These are phyloP conservation scores for Lasioglossum malachurum DNA, from an alignment of 2,888 invertebrate genomes.

Conservation along the genomic window DNA sequence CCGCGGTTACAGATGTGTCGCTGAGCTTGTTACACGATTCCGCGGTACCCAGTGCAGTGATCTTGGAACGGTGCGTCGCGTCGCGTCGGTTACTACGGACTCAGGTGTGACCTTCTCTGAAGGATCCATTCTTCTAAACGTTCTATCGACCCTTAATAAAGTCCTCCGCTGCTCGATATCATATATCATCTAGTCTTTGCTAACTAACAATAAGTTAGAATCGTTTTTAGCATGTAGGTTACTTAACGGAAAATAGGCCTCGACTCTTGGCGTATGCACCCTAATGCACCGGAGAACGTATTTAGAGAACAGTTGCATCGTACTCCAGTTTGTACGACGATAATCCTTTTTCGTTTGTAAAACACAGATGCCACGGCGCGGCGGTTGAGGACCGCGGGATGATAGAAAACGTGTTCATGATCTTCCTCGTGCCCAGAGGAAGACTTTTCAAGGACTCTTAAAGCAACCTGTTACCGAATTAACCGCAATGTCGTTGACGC, in stretches of 20 bases:
- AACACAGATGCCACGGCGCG: constrained; percentile 15
- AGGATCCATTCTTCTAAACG: constrained; percentile 22
- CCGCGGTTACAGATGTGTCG: constrained; percentile 61
- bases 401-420: constrained; percentile 42
- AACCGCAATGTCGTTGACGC: constrained; percentile 72
- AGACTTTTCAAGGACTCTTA: constrained; percentile 36
- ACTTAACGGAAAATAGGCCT: background rate
- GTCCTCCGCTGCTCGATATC: background rate
- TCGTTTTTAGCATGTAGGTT: background rate
- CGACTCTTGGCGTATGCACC: background rate
- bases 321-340: background rate
- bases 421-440: constrained; percentile 54
- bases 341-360: constrained; percentile 11
- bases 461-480: constrained; percentile 34
- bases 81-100: constrained; percentile 23
- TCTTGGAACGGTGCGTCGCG: constrained; percentile 42
- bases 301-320: background rate
- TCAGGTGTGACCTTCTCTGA: constrained; percentile 48
- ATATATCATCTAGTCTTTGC: background rate
- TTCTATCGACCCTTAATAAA: background rate
- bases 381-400: constrained; percentile 59
- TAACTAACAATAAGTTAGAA: background rate
- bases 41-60: constrained; percentile 56
- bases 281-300: background rate
- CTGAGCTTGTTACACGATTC: constrained; percentile 48